Base-by-base conservation (phyloP, 2,888 invertebrate genomes). In the Brachyptera putata region DNA sequence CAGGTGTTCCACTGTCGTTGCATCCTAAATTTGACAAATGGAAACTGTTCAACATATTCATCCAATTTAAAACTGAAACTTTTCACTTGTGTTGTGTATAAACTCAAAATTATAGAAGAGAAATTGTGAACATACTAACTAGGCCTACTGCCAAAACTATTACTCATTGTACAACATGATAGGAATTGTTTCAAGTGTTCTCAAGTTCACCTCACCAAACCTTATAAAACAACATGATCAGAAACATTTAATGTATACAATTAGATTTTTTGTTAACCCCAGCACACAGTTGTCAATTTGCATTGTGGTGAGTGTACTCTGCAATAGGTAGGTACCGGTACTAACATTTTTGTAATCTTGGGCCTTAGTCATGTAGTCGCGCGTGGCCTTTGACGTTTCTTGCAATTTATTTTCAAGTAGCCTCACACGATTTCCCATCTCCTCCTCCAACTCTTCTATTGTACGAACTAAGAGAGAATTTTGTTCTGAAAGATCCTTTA, bases 401-500 rank as follows among this genome's bases (percentile, higher is more conserved):
- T 74, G 72, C 57, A 83, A 71, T 68, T 80, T 80, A 48, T 78
- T 76, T 68, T 81, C 79, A 37, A 84, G 70, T 61, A 79, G 68
- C 63, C 77, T 72, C 21, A 86, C 80, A 66, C 82, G 77, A 55
- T 77, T 73, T 18, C 81, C 80, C 50, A 86, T 84, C 67, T 86
- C 85, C 22, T 75, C 71, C 72, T 88, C 87, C 67, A 88, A 70
- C 67, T 86, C 85, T 69, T 84, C 82, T 1, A 88, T 83, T 1
- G 84, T 82, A 58, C 78, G 79, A 56, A 82, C 83, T 67, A 89
- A 75, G 75, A 86, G 78, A 46, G 80, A 75, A 73, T 87, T 88
- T 75, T 88, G 87, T 25, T 81, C 84, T 39, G 79, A 79, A 68
- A 87, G 75, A 73, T 87, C 85, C 50, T 77, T 73, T 64, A 87